These are phyloP conservation scores for Condylostylus longicornis DNA, from an alignment of 1,140 invertebrate species.

Conservation along the genomic window DNA sequence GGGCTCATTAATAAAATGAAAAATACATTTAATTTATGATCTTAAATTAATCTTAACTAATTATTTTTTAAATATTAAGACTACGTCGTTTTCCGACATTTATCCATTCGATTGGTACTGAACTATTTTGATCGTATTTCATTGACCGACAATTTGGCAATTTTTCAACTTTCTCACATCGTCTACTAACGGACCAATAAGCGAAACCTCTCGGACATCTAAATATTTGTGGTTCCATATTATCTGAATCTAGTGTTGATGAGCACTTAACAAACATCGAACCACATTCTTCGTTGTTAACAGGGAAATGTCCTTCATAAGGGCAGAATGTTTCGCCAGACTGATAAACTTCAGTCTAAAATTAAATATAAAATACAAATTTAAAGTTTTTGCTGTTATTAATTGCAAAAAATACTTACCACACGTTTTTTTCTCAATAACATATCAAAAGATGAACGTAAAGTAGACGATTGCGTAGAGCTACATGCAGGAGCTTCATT, in stretches of 20 bases:
- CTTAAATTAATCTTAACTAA: too few species aligned
- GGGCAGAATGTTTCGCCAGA: conserved; percentile 41
- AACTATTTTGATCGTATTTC: conserved; percentile 16
- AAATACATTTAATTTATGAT: too few species aligned
- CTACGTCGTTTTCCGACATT: conserved; percentile 27
- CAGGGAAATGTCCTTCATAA: conserved; percentile 48
- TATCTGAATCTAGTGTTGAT: conserved; percentile 31
- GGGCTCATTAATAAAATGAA: too few species aligned
- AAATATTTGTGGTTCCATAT: conserved; percentile 51
- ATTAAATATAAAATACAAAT: not conserved
- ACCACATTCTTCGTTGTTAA: conserved; percentile 49
- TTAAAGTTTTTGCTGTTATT: not conserved
- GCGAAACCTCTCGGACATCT: conserved; percentile 59
- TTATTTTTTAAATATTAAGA: conserved; percentile 22
- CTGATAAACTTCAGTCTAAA: conserved; percentile 21
- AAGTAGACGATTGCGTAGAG: conserved; percentile 5
- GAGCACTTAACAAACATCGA: conserved; percentile 58
- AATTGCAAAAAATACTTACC: conserved; percentile 11
- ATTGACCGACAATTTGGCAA: conserved; percentile 16
- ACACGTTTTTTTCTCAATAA: conserved; percentile 40
- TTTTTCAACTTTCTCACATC: conserved; percentile 43
- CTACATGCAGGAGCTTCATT: too few species aligned
- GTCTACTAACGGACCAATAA: conserved; percentile 59
- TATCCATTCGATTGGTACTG: conserved; percentile 26
- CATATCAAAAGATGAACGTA: conserved; percentile 28